A percentile compares a stretch with the other conserved stretches of the same genome.
These are phyloP conservation scores for Hesperia comma DNA, from an alignment of 2,888 invertebrate genomes.

Conservation along the genomic window DNA sequence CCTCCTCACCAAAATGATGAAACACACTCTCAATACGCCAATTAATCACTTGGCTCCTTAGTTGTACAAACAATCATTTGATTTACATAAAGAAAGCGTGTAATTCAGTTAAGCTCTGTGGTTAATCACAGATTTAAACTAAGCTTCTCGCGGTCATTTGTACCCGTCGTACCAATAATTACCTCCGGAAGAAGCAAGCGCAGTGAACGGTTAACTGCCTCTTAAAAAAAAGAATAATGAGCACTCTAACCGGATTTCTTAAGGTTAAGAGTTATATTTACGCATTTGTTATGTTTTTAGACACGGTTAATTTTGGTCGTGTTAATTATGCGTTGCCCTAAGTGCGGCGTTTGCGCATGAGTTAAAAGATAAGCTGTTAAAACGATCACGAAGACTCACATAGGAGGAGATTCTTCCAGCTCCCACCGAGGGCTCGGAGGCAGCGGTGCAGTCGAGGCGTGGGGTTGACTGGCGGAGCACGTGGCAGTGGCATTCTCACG, in stretches of 20 bases:
- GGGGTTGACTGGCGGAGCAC: slow-evolving; percentile 70
- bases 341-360: slow-evolving; percentile 37
- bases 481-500: slow-evolving; percentile 74
- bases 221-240: slow-evolving; percentile 70
- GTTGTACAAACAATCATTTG: slow-evolving; percentile 68
- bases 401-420: slow-evolving; percentile 91
- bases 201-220: slow-evolving; percentile 69
- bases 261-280: slow-evolving; percentile 66
- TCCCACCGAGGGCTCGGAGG: slow-evolving; percentile 89
- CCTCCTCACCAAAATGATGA: slow-evolving; percentile 44
- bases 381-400: slow-evolving; percentile 85
- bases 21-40: slow-evolving; percentile 52
- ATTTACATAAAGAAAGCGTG: slow-evolving; percentile 79
- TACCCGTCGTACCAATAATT: slow-evolving; percentile 76
- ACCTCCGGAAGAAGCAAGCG: slow-evolving; percentile 62
- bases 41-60: slow-evolving; percentile 57
- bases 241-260: slow-evolving; percentile 61
- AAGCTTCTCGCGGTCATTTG: slow-evolving; percentile 72
- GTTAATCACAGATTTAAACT: slow-evolving; percentile 73
- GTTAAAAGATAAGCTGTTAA: slow-evolving; percentile 52
- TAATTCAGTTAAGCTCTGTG: slow-evolving; percentile 72
- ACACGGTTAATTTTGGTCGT: slow-evolving; percentile 59
- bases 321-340: slow-evolving; percentile 48
- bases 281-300: slow-evolving; percentile 55
- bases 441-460: slow-evolving; percentile 86